Evolutionary conservation across 2,113 vertebrate genomes (phyloP), one percentile per base, ranked within the genome.

Genomic region (Corythornis vintsioides): DNA sequence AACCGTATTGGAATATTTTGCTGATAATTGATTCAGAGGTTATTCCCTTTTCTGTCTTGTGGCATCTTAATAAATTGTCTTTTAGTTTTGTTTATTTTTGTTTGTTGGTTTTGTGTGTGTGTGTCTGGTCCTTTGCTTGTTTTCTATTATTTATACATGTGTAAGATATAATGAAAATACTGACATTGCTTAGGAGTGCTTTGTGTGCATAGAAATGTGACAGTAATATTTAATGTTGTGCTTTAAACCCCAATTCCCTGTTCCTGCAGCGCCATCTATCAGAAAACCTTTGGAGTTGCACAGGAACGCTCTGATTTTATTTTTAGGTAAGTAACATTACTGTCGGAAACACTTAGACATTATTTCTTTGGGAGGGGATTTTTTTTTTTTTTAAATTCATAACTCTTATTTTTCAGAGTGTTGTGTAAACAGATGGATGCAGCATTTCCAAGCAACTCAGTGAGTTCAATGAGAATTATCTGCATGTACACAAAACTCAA

Each of bases 211-310:
- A 26, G 56, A 73, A 53, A 65, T 6, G 48, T 7, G 40, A 26
- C 6, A 6, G 6, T 35, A 45, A 22, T 35, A 45, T 26, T 74
- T 24, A 6, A 20, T 14, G 18, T 10, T 2, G 40, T 2, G 15
- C 3, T 43, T 83, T 28, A 26, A 66, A 38, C 38, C 6, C 0
- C 42, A 56, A 52, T 81, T 35, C 43, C 28, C 1, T 9, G 80
- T 72, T 95, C 89, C 2, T 7, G 3, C 22, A 48, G 94, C 84
- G 94, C 95, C 94, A 94, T 69, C 95, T 95, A 15, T 48, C 87
- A 40, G 26, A 55, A 29, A 31, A 19, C 3, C 21, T 38, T 35
- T 26, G 89, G 9, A 91, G 45, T 73, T 84, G 92, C 90, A 63
- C 26, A 20, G 25, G 69, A 12, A 73, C 15, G 6, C 0, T 7